A percentile compares a stretch with the other conserved stretches of the same genome.
Evolutionary conservation across 2,113 vertebrate species (phyloP).

Genomic region (Equus przewalskii): DNA sequence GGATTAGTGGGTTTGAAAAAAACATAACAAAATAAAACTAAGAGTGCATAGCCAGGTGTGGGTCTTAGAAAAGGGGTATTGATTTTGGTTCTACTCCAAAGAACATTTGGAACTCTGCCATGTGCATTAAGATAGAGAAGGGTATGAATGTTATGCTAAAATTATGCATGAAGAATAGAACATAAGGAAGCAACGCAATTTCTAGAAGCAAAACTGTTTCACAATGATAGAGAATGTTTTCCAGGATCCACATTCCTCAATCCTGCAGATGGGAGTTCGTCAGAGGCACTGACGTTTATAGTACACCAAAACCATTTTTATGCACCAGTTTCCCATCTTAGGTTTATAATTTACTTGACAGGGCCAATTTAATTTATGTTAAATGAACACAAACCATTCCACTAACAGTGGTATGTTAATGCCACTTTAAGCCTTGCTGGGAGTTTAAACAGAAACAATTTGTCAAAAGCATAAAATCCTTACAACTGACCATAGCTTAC

Average conservation of each 20-base stretch:
- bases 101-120: neutral
- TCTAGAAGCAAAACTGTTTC: neutral
- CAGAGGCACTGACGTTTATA: constrained; percentile 58
- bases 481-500: constrained; percentile 67
- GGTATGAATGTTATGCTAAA: neutral
- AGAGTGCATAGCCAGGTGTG: neutral
- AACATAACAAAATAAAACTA: neutral
- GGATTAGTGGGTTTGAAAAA: neutral
- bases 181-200: neutral
- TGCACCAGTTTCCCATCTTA: constrained; percentile 69
- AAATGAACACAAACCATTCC: constrained; percentile 77
- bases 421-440: constrained; percentile 76
- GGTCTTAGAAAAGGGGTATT: neutral
- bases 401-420: constrained; percentile 69
- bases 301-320: constrained; percentile 20
- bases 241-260: neutral
- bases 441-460: constrained; percentile 81
- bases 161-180: neutral
- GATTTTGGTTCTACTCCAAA: neutral
- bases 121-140: neutral
- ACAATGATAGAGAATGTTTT: neutral
- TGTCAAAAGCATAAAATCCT: constrained; percentile 77
- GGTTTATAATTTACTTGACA: constrained; percentile 82
- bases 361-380: constrained; percentile 78
- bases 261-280: neutral